phyloP scores from a whole-genome alignment of 2,797 vertebrate species.

The Lates japonicus region DNA sequence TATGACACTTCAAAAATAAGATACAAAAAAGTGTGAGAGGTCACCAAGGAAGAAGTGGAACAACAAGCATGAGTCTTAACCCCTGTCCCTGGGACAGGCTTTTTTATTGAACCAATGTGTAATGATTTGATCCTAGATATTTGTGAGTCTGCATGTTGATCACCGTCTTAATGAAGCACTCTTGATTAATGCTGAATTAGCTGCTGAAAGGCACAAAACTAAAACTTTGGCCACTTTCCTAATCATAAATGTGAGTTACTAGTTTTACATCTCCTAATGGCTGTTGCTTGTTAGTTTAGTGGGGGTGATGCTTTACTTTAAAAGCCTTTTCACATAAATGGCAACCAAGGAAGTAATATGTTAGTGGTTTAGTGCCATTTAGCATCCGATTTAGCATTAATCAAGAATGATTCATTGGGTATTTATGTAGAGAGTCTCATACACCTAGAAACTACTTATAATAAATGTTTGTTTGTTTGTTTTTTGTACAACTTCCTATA shows the following conservation, averaged over 20 bases:
- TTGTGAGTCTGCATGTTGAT: conserved; percentile 23
- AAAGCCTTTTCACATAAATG: background rate
- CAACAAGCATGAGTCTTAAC: conserved; percentile 15
- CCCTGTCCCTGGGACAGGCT: background rate
- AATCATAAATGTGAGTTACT: background rate
- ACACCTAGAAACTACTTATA: background rate
- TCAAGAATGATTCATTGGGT: background rate
- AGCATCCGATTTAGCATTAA: conserved; percentile 21
- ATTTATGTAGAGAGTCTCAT: background rate
- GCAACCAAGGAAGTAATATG: background rate
- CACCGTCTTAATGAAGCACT: conserved; percentile 14
- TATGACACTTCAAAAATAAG: conserved; percentile 14
- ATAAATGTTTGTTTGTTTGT: background rate
- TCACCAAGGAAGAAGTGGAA: background rate
- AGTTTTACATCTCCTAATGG: background rate
- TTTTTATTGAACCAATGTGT: conserved; percentile 23
- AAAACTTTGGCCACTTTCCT: background rate
- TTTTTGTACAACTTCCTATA: background rate
- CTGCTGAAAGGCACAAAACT: conserved; percentile 21
- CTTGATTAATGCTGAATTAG: conserved; percentile 19
- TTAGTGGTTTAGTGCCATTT: conserved; percentile 16
- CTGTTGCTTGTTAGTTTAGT: background rate
- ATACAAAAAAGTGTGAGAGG: background rate
- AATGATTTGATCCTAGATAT: conserved; percentile 24
- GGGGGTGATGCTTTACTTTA: background rate